Evolutionary conservation across 2,113 vertebrate species (phyloP), one percentile per base, ranked within the genome.

Genomic region (Platichthys flesus): DNA sequence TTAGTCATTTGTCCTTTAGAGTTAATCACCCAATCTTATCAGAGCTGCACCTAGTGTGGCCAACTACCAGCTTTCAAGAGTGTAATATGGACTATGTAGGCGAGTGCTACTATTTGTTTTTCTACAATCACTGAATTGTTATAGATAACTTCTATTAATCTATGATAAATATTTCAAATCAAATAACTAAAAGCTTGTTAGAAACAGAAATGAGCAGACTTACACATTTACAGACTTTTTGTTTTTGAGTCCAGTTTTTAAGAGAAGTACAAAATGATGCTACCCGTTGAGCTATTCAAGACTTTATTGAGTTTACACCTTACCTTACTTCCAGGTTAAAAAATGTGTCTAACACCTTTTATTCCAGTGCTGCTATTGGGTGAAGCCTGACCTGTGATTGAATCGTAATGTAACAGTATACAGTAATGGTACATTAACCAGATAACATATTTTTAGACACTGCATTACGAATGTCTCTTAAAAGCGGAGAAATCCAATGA

Each of bases 351-450:
- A 59, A 21, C 79, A 74, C 55, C 67, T 76, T 66, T 71, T 10
- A 65, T 68, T 14, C 7, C 15, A 62, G 24, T 10, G 40, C 60
- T 15, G 28, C 51, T 54, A 9, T 51, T 16, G 20, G 59, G 15
- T 0, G 3, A 21, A 21, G 13, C 62, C n/a, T 4, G 45, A 58
- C 20, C 14, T 61, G 40, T 61, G 31, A 31, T 31, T 7, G 31
- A 31, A 31, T 31, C 6, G 6, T 6, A 6, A 31, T 31, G 84
- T 81, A 88, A 90, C 71, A 0, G 1, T 68, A 88, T 45, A 78
- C 78, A 71, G 60, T 90, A 88, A 90, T 87, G 85, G 67, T 13
- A 6, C 35, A 23, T 2, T 79, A 87, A 90, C 66, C n/a, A 55
- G 49, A 88, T 88, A 3, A 63, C 23, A 31, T 2, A 3, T 8